Evolutionary conservation across 2,888 invertebrate species (phyloP).

Genomic region (Drymonia ruficornis): DNA sequence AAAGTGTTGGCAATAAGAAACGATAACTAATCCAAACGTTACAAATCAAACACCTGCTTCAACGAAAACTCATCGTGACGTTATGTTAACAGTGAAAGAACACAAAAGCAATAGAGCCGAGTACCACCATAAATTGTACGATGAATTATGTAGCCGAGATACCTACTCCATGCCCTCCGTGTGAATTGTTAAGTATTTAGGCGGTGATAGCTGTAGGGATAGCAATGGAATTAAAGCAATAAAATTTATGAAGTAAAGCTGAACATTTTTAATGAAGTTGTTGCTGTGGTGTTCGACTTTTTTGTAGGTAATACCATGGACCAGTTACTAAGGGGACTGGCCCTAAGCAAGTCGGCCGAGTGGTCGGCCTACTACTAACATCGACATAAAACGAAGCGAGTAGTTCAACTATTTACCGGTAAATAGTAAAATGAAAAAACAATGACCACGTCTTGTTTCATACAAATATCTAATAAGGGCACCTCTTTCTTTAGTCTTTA

Average conservation of each 20-base stretch:
- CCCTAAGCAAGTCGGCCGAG: too few species aligned
- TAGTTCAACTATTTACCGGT: too few species aligned
- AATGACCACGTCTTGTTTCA: too few species aligned
- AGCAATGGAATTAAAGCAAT: neutral
- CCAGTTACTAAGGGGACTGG: too few species aligned
- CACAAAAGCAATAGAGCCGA: conserved; percentile 1
- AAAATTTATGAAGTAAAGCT: neutral
- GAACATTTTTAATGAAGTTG: neutral
- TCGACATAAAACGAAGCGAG: too few species aligned
- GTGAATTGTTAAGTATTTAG: conserved; percentile 2
- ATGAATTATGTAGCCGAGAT: conserved; percentile 1
- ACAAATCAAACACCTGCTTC: neutral
- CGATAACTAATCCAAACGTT: neutral
- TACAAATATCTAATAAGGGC: too few species aligned
- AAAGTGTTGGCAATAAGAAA: too few species aligned
- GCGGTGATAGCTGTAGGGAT: neutral
- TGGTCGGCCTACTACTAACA: too few species aligned
- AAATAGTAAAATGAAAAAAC: too few species aligned
- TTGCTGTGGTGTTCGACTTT: too few species aligned
- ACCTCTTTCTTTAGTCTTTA: too few species aligned
- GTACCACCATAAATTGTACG: neutral
- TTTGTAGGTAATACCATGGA: too few species aligned
- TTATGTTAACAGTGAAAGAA: neutral
- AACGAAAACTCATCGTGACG: neutral
- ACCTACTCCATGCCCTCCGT: neutral